A percentile compares a stretch with the other conserved stretches of the same genome.
Conservation (phyloP, 1,140 invertebrate genomes). For the Phthorimaea operculella region DNA sequence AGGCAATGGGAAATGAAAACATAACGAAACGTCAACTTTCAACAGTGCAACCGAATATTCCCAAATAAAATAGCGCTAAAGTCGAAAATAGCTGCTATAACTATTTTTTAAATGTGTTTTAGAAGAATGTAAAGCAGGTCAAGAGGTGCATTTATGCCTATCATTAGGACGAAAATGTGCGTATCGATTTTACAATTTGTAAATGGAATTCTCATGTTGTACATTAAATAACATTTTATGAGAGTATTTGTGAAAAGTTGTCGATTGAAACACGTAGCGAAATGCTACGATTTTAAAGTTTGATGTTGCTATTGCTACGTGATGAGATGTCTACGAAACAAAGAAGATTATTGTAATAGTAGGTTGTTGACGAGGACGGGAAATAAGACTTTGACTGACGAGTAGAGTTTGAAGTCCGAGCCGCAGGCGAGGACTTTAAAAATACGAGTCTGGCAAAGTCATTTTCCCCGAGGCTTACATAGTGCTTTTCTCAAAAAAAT, state of each 20-base stretch:
- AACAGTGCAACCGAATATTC: conserved; percentile 23
- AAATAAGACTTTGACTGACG: too few species aligned
- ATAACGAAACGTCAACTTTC: conserved; percentile 8
- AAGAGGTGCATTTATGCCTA: background rate
- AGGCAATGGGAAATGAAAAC: conserved; percentile 36
- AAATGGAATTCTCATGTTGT: too few species aligned
- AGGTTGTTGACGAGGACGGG: too few species aligned
- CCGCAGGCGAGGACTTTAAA: too few species aligned
- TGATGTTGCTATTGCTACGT: too few species aligned
- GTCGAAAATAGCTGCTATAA: conserved; percentile 14
- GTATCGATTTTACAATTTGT: background rate
- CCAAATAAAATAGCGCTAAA: conserved; percentile 35
- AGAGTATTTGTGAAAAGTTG: background rate
- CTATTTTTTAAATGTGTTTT: conserved; percentile 25
- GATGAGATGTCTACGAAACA: too few species aligned
- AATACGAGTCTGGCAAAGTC: too few species aligned
- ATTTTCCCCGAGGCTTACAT: too few species aligned
- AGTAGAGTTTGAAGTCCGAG: too few species aligned
- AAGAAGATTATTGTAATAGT: too few species aligned
- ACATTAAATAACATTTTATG: background rate
- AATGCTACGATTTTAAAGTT: too few species aligned
- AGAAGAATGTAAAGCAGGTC: conserved; percentile 1
- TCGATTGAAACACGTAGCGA: background rate
- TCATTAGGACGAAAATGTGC: conserved; percentile 2
- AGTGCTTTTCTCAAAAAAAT: too few species aligned